phyloP scores from a whole-genome alignment of 2,888 invertebrate genomes.

The Eupithecia tripunctaria region DNA sequence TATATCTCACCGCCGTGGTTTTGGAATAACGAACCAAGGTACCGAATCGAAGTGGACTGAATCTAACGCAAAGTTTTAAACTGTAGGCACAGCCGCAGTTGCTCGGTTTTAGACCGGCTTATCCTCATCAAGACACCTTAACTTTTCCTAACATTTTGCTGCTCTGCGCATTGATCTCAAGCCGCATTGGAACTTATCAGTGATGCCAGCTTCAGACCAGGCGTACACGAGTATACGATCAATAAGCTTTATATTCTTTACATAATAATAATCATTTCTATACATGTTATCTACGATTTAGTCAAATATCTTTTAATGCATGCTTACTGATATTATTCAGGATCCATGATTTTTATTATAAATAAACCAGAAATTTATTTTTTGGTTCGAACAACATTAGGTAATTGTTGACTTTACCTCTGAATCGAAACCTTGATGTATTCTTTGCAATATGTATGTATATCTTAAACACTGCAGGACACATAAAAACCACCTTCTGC shows the following conservation, averaged over 20 bases:
- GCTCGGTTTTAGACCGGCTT: not conserved
- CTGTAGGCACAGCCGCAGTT: not conserved
- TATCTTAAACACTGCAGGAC: not conserved
- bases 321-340: slow-evolving; percentile 1
- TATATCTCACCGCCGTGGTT: not conserved
- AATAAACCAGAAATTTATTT: not conserved
- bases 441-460: not conserved
- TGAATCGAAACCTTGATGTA: not conserved
- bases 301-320: not conserved
- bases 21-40: not conserved
- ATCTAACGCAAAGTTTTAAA: not conserved
- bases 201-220: not conserved
- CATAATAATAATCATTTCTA: not conserved
- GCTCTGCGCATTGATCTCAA: not conserved
- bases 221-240: no score
- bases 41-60: not conserved
- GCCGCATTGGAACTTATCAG: not conserved
- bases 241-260: not conserved
- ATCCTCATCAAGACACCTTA: not conserved
- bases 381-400: not conserved
- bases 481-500: no score
- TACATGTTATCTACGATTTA: not conserved
- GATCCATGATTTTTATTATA: not conserved
- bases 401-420: not conserved
- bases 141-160: not conserved